Percentiles rank a stretch among this genome's conserved stretches.
Evolutionary conservation across 2,113 vertebrate genomes (phyloP).

Genomic region (Haliaeetus leucogaster): DNA sequence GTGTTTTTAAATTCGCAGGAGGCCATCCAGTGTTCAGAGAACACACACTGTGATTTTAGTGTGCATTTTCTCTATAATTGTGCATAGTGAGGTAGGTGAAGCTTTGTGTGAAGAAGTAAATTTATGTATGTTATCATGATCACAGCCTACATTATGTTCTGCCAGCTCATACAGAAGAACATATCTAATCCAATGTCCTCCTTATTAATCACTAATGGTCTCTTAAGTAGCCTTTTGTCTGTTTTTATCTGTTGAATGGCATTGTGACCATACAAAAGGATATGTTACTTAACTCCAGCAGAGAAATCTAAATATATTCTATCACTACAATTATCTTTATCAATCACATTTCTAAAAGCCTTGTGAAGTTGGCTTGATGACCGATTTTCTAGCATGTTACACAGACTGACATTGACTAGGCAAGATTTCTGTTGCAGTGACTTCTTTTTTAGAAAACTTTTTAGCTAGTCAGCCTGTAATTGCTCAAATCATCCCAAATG

Average conservation of each 20-base stretch:
- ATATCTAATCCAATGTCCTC: background rate
- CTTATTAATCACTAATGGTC: background rate
- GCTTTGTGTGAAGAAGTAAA: background rate
- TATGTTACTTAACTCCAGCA: background rate
- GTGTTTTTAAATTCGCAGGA: background rate
- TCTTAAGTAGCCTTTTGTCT: background rate
- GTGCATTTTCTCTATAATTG: background rate
- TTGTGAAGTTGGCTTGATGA: background rate
- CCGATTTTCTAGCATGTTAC: background rate
- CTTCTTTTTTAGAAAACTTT: background rate
- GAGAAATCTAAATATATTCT: background rate
- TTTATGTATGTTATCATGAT: background rate
- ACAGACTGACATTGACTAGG: background rate
- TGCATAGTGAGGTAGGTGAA: background rate
- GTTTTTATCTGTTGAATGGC: background rate
- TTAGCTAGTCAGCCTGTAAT: constrained; percentile 5
- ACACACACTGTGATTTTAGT: background rate
- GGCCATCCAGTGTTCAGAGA: background rate
- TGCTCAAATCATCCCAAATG: background rate
- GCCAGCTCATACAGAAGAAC: background rate
- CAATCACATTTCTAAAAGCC: background rate
- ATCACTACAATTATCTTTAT: background rate
- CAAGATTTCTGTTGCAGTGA: background rate
- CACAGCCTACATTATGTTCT: background rate
- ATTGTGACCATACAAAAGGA: background rate